Evolutionary conservation across 2,888 invertebrate species (phyloP), one percentile per base, ranked within the genome.

Genomic region (Polyploca ridens): DNA sequence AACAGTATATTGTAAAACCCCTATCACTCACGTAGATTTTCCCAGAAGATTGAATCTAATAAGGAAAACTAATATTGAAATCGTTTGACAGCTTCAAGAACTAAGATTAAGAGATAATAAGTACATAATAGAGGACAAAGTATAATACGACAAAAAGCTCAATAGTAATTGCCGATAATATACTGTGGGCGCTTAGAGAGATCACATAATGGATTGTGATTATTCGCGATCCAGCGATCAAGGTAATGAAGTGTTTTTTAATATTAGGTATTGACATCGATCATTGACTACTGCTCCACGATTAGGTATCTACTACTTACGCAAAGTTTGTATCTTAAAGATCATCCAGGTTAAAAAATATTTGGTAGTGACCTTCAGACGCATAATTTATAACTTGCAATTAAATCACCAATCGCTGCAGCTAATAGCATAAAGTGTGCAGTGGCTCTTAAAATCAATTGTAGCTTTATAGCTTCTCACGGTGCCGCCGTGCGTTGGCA

Each of bases 381-480:
- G 6, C 10, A n/a, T 19, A 54, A 54, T 54, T 54, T n/a, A 54
- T 3, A 54, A 54, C 16, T 8, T 8, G 19, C 19, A 46, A 19
- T 54, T 54, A 54, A 54, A 54, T 54, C 19, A 54, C 19, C 19
- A 16, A 49, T 49, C 10, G 19, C n/a, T 16, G 16, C n/a, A 16
- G 49, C 54, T 54, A 75, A 74, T 73, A 70, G 63, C 63, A n/a
- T 60, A 63, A 6, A n/a, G 64, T 67, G 69, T 71, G 68, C 72
- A 70, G 76, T 66, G 64, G 58, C 62, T 70, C 70, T 77, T 81
- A 78, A 77, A 85, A 82, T 81, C 83, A 82, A 85, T 85, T 85
- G 77, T 71, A 75, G 74, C 79, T 54, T 54, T 54, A 19, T 54
- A 19, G 10, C 76, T 79, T 80, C 78, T 76, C 78, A 79, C 76